Conservation (phyloP, 2,113 vertebrate genomes). For the Micronycteris hirsuta region DNA sequence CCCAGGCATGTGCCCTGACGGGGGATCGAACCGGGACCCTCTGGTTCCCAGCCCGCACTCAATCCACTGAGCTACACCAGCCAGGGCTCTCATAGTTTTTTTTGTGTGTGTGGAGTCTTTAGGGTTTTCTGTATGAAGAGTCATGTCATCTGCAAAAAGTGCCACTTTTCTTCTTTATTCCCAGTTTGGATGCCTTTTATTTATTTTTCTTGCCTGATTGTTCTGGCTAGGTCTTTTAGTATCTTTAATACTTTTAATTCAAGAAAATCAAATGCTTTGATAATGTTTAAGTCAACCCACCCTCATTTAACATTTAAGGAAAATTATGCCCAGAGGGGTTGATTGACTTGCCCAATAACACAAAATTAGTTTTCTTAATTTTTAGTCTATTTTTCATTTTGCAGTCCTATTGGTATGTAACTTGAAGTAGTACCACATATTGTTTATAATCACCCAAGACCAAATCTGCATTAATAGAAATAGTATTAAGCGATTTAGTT, state of each 20-base stretch:
- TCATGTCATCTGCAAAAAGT: not conserved
- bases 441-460: not conserved
- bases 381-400: not conserved
- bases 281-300: not conserved
- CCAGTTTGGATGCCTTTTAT: not conserved
- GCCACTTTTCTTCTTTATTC: not conserved
- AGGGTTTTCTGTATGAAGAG: not conserved
- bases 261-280: not conserved
- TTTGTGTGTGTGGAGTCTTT: no score
- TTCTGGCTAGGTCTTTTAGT: not conserved
- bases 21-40: no score
- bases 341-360: not conserved
- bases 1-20: no score
- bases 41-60: no score
- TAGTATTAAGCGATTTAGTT: not conserved
- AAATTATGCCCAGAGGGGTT: not conserved
- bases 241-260: conserved; percentile 5
- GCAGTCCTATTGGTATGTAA: not conserved
- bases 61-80: no score
- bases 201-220: not conserved
- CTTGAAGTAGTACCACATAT: not conserved
- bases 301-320: not conserved
- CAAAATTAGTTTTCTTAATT: not conserved
- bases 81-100: no score
- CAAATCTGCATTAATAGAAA: not conserved